Evolutionary conservation across 2,888 invertebrate species (phyloP).

Genomic region (Gasteruption jaculator): DNA sequence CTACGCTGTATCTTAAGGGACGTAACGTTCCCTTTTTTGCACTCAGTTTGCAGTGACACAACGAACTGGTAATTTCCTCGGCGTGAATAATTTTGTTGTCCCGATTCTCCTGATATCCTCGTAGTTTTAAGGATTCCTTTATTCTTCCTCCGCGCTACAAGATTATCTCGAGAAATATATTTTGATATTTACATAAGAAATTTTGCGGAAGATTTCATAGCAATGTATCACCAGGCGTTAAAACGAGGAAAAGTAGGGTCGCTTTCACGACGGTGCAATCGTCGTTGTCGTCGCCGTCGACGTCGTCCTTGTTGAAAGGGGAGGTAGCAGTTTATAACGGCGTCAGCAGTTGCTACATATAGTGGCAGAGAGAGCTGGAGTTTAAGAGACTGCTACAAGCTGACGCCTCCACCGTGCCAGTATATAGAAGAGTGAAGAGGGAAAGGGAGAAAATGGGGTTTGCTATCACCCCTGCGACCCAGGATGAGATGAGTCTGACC

Average conservation of each 20-base stretch:
- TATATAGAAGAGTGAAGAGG: slow-evolving; percentile 15
- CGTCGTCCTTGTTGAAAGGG: slow-evolving; percentile 16
- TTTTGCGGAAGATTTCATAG: too few relatives aligned
- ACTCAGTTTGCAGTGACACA: too few relatives aligned
- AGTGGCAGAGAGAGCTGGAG: slow-evolving; percentile 31
- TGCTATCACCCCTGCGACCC: slow-evolving; percentile 39
- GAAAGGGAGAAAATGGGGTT: slow-evolving; percentile 22
- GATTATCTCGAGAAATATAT: too few relatives aligned
- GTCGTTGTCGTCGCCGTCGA: slow-evolving; percentile 8
- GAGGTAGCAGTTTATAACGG: slow-evolving; percentile 45
- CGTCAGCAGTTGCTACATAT: slow-evolving; percentile 49
- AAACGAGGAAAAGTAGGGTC: slow-evolving; percentile 11
- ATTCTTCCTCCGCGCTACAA: too few relatives aligned
- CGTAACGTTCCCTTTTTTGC: too few relatives aligned
- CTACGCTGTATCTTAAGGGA: too few relatives aligned
- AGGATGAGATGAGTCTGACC: slow-evolving; percentile 48
- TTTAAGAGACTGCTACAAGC: slow-evolving; percentile 52
- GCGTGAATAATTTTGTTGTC: too few relatives aligned
- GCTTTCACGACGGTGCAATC: slow-evolving; percentile 7
- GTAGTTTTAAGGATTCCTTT: too few relatives aligned
- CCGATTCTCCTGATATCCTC: too few relatives aligned
- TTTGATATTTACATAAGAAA: too few relatives aligned
- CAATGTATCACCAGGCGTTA: slow-evolving; percentile 18
- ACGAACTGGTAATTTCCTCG: slow-evolving; percentile 18
- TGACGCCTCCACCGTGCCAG: slow-evolving; percentile 41